A percentile compares a stretch with the other conserved stretches of the same genome.
Evolutionary conservation across 2,888 invertebrate species (phyloP).

Genomic region (Labia minor): DNA sequence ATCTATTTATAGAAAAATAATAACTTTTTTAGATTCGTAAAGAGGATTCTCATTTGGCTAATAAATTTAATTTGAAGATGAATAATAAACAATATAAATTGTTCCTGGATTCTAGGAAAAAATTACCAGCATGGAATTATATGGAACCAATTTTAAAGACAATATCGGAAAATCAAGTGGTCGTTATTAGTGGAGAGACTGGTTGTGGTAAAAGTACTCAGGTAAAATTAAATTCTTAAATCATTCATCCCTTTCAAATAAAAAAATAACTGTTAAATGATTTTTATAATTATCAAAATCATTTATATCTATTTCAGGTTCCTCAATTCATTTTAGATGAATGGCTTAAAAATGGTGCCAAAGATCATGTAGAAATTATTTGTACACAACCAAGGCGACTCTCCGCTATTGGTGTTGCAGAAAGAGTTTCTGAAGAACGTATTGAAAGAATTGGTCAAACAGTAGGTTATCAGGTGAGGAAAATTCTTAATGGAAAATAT

Average conservation of each 20-base stretch:
- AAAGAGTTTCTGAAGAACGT: slow-evolving; percentile 79
- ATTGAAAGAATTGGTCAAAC: slow-evolving; percentile 65
- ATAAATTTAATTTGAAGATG: slow-evolving; percentile 49
- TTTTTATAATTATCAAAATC: no score
- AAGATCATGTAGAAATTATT: slow-evolving; percentile 65
- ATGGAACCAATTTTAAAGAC: slow-evolving; percentile 56
- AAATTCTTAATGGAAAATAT: background rate
- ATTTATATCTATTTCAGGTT: slow-evolving; percentile 45
- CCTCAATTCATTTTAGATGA: slow-evolving; percentile 88
- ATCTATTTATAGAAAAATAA: background rate
- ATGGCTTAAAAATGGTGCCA: slow-evolving; percentile 49
- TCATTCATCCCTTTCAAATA: background rate
- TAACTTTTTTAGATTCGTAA: slow-evolving; percentile 28
- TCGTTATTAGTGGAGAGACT: slow-evolving; percentile 72
- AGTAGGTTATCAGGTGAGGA: slow-evolving; percentile 58
- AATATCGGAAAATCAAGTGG: slow-evolving; percentile 50
- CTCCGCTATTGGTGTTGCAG: slow-evolving; percentile 85
- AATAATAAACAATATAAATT: slow-evolving; percentile 51
- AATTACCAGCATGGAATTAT: slow-evolving; percentile 62
- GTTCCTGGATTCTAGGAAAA: slow-evolving; percentile 51
- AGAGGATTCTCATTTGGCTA: slow-evolving; percentile 52
- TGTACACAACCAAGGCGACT: slow-evolving; percentile 88
- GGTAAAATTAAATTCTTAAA: slow-evolving; percentile 31
- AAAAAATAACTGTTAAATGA: no score
- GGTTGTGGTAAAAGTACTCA: slow-evolving; percentile 78